Conservation (phyloP, 2,113 vertebrate genomes). For the Hipposideros armiger region DNA sequence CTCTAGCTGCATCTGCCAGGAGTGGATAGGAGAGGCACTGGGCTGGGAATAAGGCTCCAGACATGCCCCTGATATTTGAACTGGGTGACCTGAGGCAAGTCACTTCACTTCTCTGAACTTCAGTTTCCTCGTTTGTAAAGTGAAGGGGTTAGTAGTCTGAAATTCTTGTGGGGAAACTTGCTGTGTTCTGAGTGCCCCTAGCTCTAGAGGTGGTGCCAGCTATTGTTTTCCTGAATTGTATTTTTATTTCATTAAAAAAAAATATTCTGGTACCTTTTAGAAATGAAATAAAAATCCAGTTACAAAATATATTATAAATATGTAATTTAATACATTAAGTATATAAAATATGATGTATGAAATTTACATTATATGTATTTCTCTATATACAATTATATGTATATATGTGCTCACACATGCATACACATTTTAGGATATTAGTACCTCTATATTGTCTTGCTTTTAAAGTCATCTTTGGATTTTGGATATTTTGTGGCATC, state of each 20-base stretch:
- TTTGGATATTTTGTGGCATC: neutral
- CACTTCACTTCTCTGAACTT: neutral
- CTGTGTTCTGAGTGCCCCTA: neutral
- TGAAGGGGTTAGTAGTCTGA: neutral
- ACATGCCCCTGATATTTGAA: neutral
- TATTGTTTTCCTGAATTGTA: neutral
- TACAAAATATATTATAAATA: neutral
- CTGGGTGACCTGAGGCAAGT: neutral
- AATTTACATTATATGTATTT: neutral
- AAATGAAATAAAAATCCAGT: neutral
- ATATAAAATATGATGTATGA: neutral
- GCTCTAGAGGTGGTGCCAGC: neutral
- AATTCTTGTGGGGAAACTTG: neutral
- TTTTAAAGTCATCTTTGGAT: conserved; percentile 20
- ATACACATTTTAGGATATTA: neutral
- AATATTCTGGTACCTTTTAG: neutral
- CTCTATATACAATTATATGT: neutral
- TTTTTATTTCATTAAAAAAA: neutral
- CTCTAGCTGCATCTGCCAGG: no score
- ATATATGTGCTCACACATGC: neutral
- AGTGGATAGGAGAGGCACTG: neutral
- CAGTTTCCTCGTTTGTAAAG: neutral
- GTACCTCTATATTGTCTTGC: neutral
- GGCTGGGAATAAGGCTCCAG: neutral
- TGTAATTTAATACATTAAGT: neutral